These are phyloP conservation scores for Limnephilus lunatus DNA, from an alignment of 2,888 invertebrate genomes.

Conservation along the genomic window DNA sequence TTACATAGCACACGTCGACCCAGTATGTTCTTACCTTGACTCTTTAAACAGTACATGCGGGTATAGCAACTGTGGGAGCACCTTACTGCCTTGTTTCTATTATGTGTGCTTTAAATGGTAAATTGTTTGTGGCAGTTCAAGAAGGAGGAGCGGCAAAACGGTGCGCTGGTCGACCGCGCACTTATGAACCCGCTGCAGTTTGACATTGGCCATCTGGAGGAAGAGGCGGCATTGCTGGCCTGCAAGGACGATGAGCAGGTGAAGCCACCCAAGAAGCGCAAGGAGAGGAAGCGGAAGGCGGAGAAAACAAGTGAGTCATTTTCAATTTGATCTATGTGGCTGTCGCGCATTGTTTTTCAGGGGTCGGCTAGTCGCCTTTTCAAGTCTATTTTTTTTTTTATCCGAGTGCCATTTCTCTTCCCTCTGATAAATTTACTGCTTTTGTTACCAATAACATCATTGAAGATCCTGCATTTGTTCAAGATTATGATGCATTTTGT, in stretches of 20 bases:
- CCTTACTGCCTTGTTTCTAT: neutral
- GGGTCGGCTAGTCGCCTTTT: too few species aligned
- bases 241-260: conserved; percentile 69
- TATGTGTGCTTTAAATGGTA: neutral
- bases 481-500: too few species aligned
- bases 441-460: too few species aligned
- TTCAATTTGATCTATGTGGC: neutral
- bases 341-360: too few species aligned
- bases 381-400: too few species aligned
- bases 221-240: conserved; percentile 76
- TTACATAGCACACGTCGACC: too few species aligned
- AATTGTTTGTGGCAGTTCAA: conserved; percentile 80
- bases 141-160: conserved; percentile 90
- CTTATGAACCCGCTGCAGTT: conserved; percentile 83
- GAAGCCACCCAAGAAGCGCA: conserved; percentile 31
- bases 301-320: neutral
- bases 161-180: conserved; percentile 85
- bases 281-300: neutral
- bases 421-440: too few species aligned
- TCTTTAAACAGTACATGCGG: too few species aligned
- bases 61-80: neutral
- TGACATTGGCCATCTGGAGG: conserved; percentile 80
- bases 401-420: too few species aligned
- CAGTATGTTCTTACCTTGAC: too few species aligned
- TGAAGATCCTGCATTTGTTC: neutral